Conservation (phyloP, 37 sponge, comb jelly and placozoan species). For the Axinella damicornis region DNA sequence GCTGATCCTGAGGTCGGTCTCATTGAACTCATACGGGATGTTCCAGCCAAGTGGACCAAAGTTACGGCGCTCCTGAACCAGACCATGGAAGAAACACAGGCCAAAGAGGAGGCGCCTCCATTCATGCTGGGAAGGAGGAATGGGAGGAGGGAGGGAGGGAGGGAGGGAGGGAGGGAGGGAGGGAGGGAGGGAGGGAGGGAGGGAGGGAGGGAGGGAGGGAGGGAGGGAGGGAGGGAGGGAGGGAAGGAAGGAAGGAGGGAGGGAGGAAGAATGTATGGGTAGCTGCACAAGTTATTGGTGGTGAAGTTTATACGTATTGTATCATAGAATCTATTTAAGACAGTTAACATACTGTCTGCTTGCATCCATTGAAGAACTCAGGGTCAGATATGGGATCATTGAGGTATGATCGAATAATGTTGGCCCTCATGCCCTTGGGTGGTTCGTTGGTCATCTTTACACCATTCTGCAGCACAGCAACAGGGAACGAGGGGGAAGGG, state of each 20-base stretch:
- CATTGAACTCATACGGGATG: slow-evolving; percentile 99
- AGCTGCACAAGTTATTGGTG: too few relatives aligned
- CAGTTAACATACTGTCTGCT: slow-evolving; percentile 65
- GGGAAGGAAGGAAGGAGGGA: too few relatives aligned
- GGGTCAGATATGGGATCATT: slow-evolving; percentile 95
- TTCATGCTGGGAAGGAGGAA: slow-evolving; percentile 51
- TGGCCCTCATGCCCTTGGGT: slow-evolving; percentile 98
- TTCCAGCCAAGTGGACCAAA: slow-evolving; percentile 99
- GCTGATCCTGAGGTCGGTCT: slow-evolving; percentile 98
- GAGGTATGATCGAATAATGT: slow-evolving; percentile 94
- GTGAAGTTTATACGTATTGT: too few relatives aligned
- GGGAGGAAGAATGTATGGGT: too few relatives aligned
- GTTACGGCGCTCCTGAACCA: slow-evolving; percentile 96
- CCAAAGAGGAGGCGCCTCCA: slow-evolving; percentile 96
- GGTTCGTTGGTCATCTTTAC: slow-evolving; percentile 99
- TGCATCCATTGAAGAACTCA: slow-evolving; percentile 93
- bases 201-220: not conserved
- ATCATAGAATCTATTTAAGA: too few relatives aligned
- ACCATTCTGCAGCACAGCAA: slow-evolving; percentile 98
- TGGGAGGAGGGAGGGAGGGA: not conserved
- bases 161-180: too few relatives aligned
- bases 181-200: too few relatives aligned
- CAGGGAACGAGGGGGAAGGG: slow-evolving; percentile 97
- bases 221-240: too few relatives aligned
- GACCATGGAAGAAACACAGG: slow-evolving; percentile 98